A percentile compares a stretch with the other conserved stretches of the same genome.
Conservation (phyloP, 2,888 invertebrate genomes). For the Eristalinus aeneus region DNA sequence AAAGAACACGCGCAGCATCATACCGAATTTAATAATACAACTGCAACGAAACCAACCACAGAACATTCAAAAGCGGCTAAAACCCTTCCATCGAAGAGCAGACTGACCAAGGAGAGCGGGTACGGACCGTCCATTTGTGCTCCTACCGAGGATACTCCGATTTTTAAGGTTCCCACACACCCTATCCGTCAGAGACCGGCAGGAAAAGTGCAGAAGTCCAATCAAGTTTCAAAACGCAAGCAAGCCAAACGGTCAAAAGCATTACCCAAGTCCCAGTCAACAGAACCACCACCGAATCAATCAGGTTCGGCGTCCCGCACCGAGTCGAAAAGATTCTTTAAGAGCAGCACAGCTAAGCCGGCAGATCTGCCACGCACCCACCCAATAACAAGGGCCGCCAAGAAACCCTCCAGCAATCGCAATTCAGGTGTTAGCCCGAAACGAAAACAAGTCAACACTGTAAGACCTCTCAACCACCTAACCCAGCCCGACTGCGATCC, state of each 20-base stretch:
- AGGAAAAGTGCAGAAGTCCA: not conserved
- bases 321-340: not conserved
- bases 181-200: not conserved
- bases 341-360: not conserved
- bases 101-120: not conserved
- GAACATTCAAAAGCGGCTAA: not conserved
- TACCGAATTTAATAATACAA: not conserved
- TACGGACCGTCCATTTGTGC: not conserved
- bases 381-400: not conserved
- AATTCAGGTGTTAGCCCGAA: constrained; percentile 16
- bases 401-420: not conserved
- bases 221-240: not conserved
- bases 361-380: not conserved
- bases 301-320: not conserved
- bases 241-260: not conserved
- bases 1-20: not conserved
- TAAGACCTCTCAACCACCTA: constrained; percentile 67
- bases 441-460: constrained; percentile 69
- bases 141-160: not conserved
- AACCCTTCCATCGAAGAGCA: not conserved
- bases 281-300: not conserved
- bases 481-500: constrained; percentile 55
- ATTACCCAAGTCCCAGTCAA: not conserved
- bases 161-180: constrained; percentile 24
- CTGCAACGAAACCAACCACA: not conserved